Evolutionary conservation across 2,888 invertebrate genomes (phyloP).

Genomic region (Leptinotarsa tumamoca): DNA sequence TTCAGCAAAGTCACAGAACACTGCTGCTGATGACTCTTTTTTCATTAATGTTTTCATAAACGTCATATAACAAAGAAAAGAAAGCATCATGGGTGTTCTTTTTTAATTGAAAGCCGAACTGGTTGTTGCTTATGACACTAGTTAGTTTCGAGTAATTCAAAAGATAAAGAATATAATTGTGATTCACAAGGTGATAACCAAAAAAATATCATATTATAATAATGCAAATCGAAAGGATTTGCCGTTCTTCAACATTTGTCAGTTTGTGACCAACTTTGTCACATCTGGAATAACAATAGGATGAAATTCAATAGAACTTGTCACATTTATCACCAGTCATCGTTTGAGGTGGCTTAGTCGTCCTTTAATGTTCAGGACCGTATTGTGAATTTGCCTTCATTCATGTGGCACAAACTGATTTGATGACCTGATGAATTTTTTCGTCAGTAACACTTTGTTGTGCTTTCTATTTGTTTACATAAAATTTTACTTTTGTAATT

Average conservation of each 20-base stretch:
- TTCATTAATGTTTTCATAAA: too few species aligned
- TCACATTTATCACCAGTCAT: slow-evolving; percentile 39
- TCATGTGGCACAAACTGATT: neutral
- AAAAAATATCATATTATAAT: neutral
- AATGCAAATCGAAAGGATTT: neutral
- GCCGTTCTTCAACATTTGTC: slow-evolving; percentile 22
- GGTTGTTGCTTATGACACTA: too few species aligned
- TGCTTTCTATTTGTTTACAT: too few species aligned
- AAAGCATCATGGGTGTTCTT: too few species aligned
- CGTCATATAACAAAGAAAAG: too few species aligned
- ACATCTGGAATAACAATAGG: slow-evolving; percentile 37
- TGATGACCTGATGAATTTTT: neutral
- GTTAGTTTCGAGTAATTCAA: too few species aligned
- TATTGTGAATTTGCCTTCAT: neutral
- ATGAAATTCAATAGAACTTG: slow-evolving; percentile 26
- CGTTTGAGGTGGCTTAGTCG: slow-evolving; percentile 33
- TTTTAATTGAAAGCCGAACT: too few species aligned
- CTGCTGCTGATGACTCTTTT: too few species aligned
- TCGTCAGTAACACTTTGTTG: neutral
- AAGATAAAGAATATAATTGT: too few species aligned
- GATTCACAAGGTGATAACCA: too few species aligned
- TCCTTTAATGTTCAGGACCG: slow-evolving; percentile 23
- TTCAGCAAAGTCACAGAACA: too few species aligned
- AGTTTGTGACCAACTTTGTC: slow-evolving; percentile 28
- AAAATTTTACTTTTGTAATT: too few species aligned